Percentiles rank a stretch among this genome's conserved stretches.
These are phyloP conservation scores for Prionace glauca DNA, from an alignment of 2,797 vertebrate genomes.

Conservation along the genomic window DNA sequence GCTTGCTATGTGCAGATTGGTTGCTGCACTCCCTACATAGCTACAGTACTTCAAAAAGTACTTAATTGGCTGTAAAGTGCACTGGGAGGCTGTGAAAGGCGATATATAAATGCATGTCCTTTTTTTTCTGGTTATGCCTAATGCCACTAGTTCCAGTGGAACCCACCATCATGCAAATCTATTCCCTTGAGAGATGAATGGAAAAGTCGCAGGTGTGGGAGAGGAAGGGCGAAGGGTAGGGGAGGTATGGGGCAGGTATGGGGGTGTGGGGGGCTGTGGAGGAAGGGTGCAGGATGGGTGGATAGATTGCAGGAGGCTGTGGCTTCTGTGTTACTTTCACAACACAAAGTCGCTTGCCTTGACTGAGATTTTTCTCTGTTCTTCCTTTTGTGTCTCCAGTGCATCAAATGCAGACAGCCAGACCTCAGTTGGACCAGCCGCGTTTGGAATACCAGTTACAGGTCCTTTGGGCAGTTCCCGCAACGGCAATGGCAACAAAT, in stretches of 20 bases:
- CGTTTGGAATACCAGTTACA: rapidly evolving
- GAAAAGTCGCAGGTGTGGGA: not conserved
- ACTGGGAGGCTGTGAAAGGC: not conserved
- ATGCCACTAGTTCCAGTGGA: not conserved
- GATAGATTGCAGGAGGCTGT: no score
- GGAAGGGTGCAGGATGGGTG: not conserved
- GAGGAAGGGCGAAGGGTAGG: no score
- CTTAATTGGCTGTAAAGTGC: not conserved
- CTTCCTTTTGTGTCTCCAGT: not conserved
- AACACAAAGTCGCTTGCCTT: not conserved
- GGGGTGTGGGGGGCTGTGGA: not conserved
- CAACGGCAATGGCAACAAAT: rapidly evolving
- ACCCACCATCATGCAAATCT: not conserved
- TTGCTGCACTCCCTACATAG: not conserved
- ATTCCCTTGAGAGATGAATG: not conserved
- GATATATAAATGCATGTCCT: not conserved
- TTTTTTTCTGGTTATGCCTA: not conserved
- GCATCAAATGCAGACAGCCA: not conserved
- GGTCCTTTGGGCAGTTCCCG: not conserved
- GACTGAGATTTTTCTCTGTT: not conserved
- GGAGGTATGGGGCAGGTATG: no score
- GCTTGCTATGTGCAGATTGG: not conserved
- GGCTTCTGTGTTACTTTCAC: not conserved
- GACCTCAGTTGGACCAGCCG: not conserved
- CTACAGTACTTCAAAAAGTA: not conserved